Base-by-base conservation (phyloP, 2,888 invertebrate genomes). In the Harpagoxenus sublaevis region DNA sequence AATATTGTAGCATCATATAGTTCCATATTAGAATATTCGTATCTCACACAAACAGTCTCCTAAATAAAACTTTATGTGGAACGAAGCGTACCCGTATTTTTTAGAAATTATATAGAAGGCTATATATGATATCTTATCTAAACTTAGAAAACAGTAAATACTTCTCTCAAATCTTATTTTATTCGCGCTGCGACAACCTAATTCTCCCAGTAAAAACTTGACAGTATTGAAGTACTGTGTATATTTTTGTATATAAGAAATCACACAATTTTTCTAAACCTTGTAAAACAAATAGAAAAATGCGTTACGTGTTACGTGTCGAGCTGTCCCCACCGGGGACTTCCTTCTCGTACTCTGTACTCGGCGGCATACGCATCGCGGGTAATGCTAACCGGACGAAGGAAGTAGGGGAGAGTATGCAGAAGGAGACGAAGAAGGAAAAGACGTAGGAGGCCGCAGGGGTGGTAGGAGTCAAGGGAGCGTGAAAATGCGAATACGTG, bases 371-470 rank as follows among this genome's bases (percentile, higher is more conserved):
- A 91, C 90, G 86, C 89, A 87, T 75, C 85, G 87, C 88, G 88
- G 87, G 89, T 90, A 90, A 90, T 79, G 86, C 71, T 88, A 87
- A 89, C 88, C 86, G 89, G 86, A 86, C 79, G 75, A 42, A 78
- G 84, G 85, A 68, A 82, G 81, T 39, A 71, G 65, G 71, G 83
- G 78, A 55, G 62, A 31, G 65, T 45, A 31, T n/a, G 23, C 15
- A 60, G 68, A 83, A 73, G 74, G 35, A 31, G 55, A 71, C 53
- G 42, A 51, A 39, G 18, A 31, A 60, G 23, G 39, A 28, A 60
- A 68, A 66, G 75, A 45, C 48, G n/a, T 48, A 9, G 48, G 35
- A n/a, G 57, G n/a, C n/a, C n/a, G n/a, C 15, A 55, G 8, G 18
- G 45, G 23, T 3, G 35, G 35, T 35, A 70, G 28, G 55, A 68